Percentiles rank a stretch among this genome's conserved stretches.
phyloP scores from a whole-genome alignment of 2,797 vertebrate species.

The Chelon labrosus region DNA sequence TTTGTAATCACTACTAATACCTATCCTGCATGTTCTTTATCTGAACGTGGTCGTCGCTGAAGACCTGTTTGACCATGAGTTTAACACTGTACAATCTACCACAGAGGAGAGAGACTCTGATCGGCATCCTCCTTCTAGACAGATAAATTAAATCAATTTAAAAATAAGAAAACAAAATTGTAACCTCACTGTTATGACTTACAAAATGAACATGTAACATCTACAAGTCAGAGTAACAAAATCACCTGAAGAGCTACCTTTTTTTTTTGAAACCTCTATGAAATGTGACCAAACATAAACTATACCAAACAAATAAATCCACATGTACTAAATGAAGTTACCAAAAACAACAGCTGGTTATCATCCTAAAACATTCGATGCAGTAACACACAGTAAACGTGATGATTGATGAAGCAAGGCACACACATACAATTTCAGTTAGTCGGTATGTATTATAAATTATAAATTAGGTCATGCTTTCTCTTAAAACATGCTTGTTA shows the following conservation, averaged over 20 bases:
- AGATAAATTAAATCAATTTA: background rate
- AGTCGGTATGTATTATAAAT: constrained; percentile 51
- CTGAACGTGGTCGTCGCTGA: background rate
- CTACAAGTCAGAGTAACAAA: constrained; percentile 26
- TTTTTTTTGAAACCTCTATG: constrained; percentile 10
- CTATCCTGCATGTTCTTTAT: background rate
- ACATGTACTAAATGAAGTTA: constrained; percentile 7
- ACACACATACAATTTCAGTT: constrained; percentile 67
- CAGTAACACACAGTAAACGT: constrained; percentile 55
- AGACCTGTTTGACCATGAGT: constrained; percentile 17
- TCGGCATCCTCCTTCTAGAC: background rate
- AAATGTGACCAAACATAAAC: constrained; percentile 48
- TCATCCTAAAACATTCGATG: constrained; percentile 34
- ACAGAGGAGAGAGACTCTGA: background rate
- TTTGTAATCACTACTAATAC: background rate
- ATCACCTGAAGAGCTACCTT: constrained; percentile 7
- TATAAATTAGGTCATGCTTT: constrained; percentile 69
- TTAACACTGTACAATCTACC: background rate
- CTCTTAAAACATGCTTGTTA: constrained; percentile 77
- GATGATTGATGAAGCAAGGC: constrained; percentile 74
- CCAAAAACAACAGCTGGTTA: constrained; percentile 36
- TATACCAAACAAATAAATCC: constrained; percentile 42
- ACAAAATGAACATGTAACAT: constrained; percentile 4
- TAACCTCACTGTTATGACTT: constrained; percentile 4
- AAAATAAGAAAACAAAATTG: constrained; percentile 11